These are phyloP conservation scores for Cephalopachus bancanus DNA, from an alignment of 2,797 vertebrate species.

Conservation along the genomic window DNA sequence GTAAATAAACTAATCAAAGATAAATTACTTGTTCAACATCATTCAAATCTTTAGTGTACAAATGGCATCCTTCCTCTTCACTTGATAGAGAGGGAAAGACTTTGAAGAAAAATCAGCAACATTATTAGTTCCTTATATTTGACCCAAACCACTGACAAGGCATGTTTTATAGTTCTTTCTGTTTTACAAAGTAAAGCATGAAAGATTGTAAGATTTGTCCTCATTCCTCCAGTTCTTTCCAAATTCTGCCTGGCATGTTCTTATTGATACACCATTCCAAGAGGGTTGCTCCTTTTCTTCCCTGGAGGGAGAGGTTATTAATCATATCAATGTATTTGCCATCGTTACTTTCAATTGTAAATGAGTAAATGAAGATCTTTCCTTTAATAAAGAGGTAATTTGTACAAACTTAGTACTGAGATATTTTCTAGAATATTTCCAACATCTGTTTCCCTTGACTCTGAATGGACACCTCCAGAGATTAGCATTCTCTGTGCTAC, in stretches of 20 bases:
- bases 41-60: neutral
- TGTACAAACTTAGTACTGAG: neutral
- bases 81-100: neutral
- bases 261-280: neutral
- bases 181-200: neutral
- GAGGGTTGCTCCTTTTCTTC: neutral
- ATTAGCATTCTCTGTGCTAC: neutral
- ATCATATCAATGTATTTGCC: conserved; percentile 9
- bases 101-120: conserved; percentile 1
- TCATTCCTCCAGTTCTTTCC: neutral
- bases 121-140: neutral
- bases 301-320: neutral
- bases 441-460: neutral
- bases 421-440: neutral
- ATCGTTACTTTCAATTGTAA: neutral
- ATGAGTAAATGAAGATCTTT: neutral
- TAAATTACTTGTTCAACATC: neutral
- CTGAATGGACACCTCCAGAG: neutral
- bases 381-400: neutral
- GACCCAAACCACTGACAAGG: neutral
- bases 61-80: neutral
- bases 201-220: neutral
- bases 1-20: neutral
- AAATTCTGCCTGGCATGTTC: neutral
- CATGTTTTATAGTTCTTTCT: neutral